phyloP scores from a whole-genome alignment of 2,797 vertebrate genomes.

The Cossypha polioptera region DNA sequence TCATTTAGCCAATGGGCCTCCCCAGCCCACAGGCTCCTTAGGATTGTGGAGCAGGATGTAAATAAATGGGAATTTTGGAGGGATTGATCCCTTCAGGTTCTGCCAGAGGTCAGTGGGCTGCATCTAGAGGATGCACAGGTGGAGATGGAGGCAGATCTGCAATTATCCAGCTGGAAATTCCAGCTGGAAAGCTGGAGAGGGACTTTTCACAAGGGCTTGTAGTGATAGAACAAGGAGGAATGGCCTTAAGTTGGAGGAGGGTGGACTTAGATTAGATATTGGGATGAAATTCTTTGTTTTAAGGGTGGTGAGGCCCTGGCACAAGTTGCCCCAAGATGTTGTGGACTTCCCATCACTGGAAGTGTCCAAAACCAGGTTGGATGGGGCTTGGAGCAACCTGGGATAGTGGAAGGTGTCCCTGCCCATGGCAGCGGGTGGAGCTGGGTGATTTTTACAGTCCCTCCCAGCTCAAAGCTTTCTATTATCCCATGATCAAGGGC shows the following conservation, averaged over 20 bases:
- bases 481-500: accelerated
- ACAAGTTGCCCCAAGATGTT: not conserved
- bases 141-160: not conserved
- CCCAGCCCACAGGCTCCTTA: accelerated
- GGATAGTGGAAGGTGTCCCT: not conserved
- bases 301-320: not conserved
- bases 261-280: not conserved
- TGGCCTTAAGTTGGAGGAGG: not conserved
- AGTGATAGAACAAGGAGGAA: not conserved
- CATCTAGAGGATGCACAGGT: accelerated
- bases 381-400: not conserved
- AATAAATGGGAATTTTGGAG: not conserved
- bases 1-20: not conserved
- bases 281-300: not conserved
- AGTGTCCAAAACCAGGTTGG: not conserved
- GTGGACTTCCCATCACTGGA: not conserved
- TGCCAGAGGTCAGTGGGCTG: not conserved
- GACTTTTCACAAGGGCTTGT: not conserved
- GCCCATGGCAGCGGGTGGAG: not conserved
- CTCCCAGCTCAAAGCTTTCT: not conserved
- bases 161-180: not conserved
- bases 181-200: not conserved
- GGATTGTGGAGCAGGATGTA: not conserved
- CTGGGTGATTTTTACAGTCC: not conserved
- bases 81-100: not conserved